Base-by-base conservation (phyloP, 2,888 invertebrate genomes). In the Hololepta plana region DNA sequence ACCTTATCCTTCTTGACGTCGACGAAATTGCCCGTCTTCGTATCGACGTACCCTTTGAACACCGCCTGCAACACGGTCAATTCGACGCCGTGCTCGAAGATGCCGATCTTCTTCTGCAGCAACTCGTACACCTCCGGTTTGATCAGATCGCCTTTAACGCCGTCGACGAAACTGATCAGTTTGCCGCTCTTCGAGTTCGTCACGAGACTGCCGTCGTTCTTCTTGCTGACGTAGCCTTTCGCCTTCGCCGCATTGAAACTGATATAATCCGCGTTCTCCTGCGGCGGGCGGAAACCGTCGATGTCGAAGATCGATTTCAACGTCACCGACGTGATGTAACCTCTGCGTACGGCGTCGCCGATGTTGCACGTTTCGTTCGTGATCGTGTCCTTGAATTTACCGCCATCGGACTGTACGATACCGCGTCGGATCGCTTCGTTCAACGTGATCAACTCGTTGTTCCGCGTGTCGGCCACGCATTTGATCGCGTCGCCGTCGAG, bases 231-330 rank as follows among this genome's bases (percentile, higher is more conserved):
- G 45, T 77, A 61, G 36, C 79, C 80, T 43, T 75, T 76, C 31
- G 72, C 66, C 33, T 79, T 57, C 19, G 87, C 85, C 32, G 70
- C 64, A 52, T 85, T 87, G 43, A 88, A 76, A 37, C 82, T 82
- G 40, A 88, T 65, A 46, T 75, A 80, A 46, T 82, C 80, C 17
- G 71, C 73, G 25, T 76, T 76, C 42, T 73, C 67, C n/a, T n/a
- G n/a, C 1, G 79, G 73, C 52, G 85, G 81, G 46, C 75, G 77
- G 47, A 90, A 82, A 28, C 81, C 90, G 40, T 88, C 87, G 33
- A 93, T 84, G 50, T 88, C 81, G 47, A 91, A 91, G 39, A 91
- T 79, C 2, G 84, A 82, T 51, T 77, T 77, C 47, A 82, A 77
- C 4, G 77, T 70, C 11, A 90, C 77, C 2, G 87, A 85, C 13